Evolutionary conservation across 1,140 invertebrate genomes (phyloP), one percentile per base, ranked within the genome.

Genomic region (Euschistus heros): DNA sequence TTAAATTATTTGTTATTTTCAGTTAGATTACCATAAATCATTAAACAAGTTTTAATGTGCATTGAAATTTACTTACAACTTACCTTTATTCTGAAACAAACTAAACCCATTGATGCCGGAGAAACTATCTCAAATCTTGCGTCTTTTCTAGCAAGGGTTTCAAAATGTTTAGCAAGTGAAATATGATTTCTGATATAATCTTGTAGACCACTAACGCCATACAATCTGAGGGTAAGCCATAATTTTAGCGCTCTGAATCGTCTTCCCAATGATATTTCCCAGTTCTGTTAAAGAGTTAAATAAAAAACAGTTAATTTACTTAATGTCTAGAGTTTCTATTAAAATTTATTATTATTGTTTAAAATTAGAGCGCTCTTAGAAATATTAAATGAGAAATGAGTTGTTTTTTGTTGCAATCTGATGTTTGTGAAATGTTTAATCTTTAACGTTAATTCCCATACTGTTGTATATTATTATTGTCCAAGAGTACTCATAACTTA

Each of bases 231-330:
- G 0, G 94, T 91, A 68, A 95, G 94, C 95, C 96, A 98, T 2
- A 98, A 75, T 76, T 98, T 98, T 6, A 98, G 75, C 0, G 95
- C 85, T 22, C 94, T 82, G 72, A 98, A 97, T 69, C 93, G 79
- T 62, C 94, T 80, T 6, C 93, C 92, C 44, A 97, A 75, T 14
- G 93, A 84, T 71, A 98, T 94, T 78, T 96, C 92, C 91, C 93
- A 96, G 73, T 98, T 89, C 81, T 96, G 74, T n/a, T 72, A 74
- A 68, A 69, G 67, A 57, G 67, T 33, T 54, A 65, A 55, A 64
- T 63, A 15, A 37, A 27, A 24, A 13, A 57, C 52, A 22, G n/a
- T n/a, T n/a, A n/a, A n/a, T n/a, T n/a, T 22, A 6, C 24, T 24
- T 1, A 57, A 57, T 24, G 10, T 4, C 27, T 30, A 2, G 7